Evolutionary conservation across 2,113 vertebrate genomes (phyloP).

Genomic region (Elgaria multicarinata): DNA sequence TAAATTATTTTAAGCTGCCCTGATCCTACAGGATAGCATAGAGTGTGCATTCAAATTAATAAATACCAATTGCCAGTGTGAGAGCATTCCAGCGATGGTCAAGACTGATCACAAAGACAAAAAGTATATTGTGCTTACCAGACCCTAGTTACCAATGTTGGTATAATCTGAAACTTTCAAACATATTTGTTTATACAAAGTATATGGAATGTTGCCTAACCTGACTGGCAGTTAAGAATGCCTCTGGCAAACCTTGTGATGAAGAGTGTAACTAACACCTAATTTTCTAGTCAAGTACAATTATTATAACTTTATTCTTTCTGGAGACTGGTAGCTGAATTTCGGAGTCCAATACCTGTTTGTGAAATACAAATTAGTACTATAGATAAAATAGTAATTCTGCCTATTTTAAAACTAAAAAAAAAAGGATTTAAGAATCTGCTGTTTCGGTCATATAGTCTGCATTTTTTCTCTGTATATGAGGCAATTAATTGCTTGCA

Average conservation of each 20-base stretch:
- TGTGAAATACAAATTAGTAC: neutral
- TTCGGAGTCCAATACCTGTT: constrained; percentile 48
- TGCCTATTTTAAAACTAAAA: neutral
- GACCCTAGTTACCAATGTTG: constrained; percentile 50
- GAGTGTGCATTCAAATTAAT: neutral
- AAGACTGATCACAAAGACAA: neutral
- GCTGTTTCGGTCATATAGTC: neutral
- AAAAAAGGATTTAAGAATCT: neutral
- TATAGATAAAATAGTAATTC: neutral
- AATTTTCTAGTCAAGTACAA: constrained; percentile 66
- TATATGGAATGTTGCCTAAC: constrained; percentile 63
- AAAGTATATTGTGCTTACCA: neutral
- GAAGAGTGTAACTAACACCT: constrained; percentile 63
- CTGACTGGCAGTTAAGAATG: constrained; percentile 64
- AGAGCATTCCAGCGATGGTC: neutral
- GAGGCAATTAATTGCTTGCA: constrained; percentile 20
- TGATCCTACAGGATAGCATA: neutral
- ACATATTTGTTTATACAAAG: constrained; percentile 62
- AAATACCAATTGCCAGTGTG: constrained; percentile 1
- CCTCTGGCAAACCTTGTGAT: constrained; percentile 67
- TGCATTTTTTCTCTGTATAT: neutral
- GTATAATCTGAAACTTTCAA: constrained; percentile 62
- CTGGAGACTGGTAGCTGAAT: constrained; percentile 40
- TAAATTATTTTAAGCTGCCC: neutral
- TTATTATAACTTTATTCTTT: constrained; percentile 58